These are phyloP conservation scores for Campoplex capitator DNA, from an alignment of 2,888 invertebrate species.

Conservation along the genomic window DNA sequence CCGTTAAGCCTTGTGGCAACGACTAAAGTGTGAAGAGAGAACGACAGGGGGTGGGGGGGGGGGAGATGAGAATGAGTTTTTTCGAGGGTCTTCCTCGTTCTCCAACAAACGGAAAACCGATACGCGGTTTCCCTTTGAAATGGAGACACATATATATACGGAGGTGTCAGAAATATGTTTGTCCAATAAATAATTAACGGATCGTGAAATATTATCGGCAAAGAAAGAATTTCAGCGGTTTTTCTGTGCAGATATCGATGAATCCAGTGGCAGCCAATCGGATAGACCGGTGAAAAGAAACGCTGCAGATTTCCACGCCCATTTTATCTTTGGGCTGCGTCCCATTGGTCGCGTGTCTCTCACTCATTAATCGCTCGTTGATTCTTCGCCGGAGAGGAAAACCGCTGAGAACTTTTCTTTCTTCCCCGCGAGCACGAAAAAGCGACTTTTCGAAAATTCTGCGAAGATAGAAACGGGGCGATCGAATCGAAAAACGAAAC, in stretches of 20 bases:
- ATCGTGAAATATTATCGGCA: not conserved
- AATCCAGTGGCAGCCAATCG: not conserved
- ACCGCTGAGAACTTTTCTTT: not conserved
- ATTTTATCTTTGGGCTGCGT: not conserved
- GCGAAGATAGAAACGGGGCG: too few species aligned
- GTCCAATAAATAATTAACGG: too few species aligned
- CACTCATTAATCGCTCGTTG: not conserved
- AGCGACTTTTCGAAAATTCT: too few species aligned
- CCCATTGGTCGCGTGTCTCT: not conserved
- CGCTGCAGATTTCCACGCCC: too few species aligned
- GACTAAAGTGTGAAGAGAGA: not conserved
- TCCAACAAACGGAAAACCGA: not conserved
- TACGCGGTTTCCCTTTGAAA: constrained; percentile 9
- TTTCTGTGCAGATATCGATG: not conserved
- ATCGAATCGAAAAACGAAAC: not conserved
- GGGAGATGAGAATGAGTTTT: not conserved
- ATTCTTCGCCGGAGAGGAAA: not conserved
- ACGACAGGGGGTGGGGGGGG: too few species aligned
- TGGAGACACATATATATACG: not conserved
- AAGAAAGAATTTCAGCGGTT: not conserved
- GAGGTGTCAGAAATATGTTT: not conserved
- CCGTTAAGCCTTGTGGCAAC: constrained; percentile 51
- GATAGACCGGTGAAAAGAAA: too few species aligned
- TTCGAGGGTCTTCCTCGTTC: constrained; percentile 32
- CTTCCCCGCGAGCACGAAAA: too few species aligned